These are phyloP conservation scores for Phenacoccus solenopsis DNA, from an alignment of 1,140 invertebrate genomes.

Conservation along the genomic window DNA sequence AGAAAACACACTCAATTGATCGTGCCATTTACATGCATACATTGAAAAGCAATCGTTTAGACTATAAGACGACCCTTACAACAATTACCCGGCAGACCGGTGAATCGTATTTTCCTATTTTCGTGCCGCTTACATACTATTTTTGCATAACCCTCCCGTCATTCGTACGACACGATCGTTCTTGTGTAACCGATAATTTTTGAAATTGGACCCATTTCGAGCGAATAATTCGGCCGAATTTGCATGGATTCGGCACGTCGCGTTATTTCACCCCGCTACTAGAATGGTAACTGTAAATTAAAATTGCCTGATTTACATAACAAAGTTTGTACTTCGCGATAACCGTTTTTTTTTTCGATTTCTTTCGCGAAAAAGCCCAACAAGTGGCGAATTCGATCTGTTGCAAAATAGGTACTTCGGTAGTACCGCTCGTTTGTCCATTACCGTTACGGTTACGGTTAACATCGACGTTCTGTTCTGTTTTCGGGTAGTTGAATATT, in stretches of 20 bases:
- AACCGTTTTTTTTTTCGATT: not conserved
- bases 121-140: not conserved
- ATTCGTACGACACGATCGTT: no score
- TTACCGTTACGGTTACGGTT: no score
- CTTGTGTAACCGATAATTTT: no score
- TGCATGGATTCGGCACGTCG: not conserved
- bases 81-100: not conserved
- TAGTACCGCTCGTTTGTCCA: no score
- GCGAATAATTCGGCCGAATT: not conserved
- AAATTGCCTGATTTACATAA: constrained; percentile 2
- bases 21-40: not conserved
- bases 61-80: not conserved
- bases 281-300: constrained; percentile 7
- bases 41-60: not conserved
- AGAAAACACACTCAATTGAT: constrained; percentile 3
- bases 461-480: no score
- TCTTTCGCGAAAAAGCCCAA: not conserved
- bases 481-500: no score
- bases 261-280: not conserved
- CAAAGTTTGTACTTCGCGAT: not conserved
- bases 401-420: no score
- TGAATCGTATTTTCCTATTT: not conserved
- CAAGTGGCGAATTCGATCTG: no score
- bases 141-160: not conserved
- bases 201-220: not conserved